Conservation (phyloP, 2,888 invertebrate species). For the Panopea generosa region DNA sequence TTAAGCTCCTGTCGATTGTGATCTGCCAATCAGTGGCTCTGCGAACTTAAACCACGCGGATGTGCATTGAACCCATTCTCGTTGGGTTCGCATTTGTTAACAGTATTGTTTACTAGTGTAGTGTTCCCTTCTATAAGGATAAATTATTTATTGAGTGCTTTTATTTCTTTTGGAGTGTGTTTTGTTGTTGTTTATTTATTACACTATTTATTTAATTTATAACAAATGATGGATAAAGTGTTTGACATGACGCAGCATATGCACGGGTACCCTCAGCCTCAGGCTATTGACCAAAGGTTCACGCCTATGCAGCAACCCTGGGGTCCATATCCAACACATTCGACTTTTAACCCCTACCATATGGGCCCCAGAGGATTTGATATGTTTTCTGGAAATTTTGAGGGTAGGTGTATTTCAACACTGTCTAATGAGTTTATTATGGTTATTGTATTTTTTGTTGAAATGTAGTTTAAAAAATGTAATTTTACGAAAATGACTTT, state of each 20-base stretch:
- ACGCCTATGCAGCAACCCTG: slow-evolving; percentile 62
- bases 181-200: slow-evolving; percentile 3
- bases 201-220: slow-evolving; percentile 29
- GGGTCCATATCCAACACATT: slow-evolving; percentile 55
- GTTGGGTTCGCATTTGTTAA: slow-evolving; percentile 50
- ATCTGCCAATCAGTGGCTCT: slow-evolving; percentile 51
- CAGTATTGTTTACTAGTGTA: slow-evolving; percentile 47
- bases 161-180: neutral
- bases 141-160: neutral
- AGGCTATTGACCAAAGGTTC: slow-evolving; percentile 60
- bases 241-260: slow-evolving; percentile 59
- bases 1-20: slow-evolving; percentile 39
- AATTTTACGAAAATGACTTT: too few relatives aligned
- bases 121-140: slow-evolving; percentile 20
- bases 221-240: slow-evolving; percentile 51
- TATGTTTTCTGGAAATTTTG: slow-evolving; percentile 63
- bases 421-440: too few relatives aligned
- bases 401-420: slow-evolving; percentile 46
- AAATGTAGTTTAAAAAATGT: too few relatives aligned
- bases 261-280: slow-evolving; percentile 62
- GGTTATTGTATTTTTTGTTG: too few relatives aligned
- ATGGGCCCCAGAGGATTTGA: slow-evolving; percentile 60
- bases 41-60: slow-evolving; percentile 41
- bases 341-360: slow-evolving; percentile 56
- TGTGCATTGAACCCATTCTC: slow-evolving; percentile 61